Evolutionary conservation across 1,140 invertebrate genomes (phyloP).

Genomic region (Cotesia glomerata): DNA sequence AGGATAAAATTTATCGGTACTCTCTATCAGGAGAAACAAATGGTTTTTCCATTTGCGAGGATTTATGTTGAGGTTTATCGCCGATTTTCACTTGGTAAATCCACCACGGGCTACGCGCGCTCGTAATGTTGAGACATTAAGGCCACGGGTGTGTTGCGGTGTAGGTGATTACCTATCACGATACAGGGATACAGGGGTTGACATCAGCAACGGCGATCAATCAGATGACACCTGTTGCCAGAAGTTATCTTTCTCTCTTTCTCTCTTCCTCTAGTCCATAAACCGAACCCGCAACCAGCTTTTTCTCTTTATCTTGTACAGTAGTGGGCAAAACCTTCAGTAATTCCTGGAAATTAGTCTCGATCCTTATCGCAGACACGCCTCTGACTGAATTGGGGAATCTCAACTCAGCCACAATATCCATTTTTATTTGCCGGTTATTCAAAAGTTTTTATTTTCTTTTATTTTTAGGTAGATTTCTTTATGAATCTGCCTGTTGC

Average conservation of each 20-base stretch:
- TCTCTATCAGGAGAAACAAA: not conserved
- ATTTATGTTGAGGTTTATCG: conserved; percentile 9
- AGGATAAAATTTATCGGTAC: no score
- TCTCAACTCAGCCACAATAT: not conserved
- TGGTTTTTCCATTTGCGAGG: not conserved
- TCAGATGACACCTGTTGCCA: conserved; percentile 64
- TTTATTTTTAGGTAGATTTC: no score
- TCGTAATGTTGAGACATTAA: conserved; percentile 51
- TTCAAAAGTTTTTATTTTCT: not conserved
- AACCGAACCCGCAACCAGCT: not conserved
- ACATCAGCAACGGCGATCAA: conserved; percentile 57
- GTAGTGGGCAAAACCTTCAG: conserved; percentile 51
- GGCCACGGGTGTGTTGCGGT: conserved; percentile 58
- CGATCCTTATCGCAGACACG: conserved; percentile 58
- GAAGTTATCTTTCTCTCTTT: conserved; percentile 27
- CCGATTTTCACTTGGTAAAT: conserved; percentile 13
- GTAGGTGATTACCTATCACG: conserved; percentile 51
- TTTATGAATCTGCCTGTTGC: no score
- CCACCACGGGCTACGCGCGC: conserved; percentile 15
- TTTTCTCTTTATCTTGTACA: conserved; percentile 39
- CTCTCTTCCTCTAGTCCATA: not conserved
- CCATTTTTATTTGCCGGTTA: not conserved
- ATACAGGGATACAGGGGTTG: conserved; percentile 35
- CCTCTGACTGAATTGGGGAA: conserved; percentile 26
- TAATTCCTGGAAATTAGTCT: conserved; percentile 61